Evolutionary conservation across 1,140 invertebrate species (phyloP).

Genomic region (Drosophila kepulauana): DNA sequence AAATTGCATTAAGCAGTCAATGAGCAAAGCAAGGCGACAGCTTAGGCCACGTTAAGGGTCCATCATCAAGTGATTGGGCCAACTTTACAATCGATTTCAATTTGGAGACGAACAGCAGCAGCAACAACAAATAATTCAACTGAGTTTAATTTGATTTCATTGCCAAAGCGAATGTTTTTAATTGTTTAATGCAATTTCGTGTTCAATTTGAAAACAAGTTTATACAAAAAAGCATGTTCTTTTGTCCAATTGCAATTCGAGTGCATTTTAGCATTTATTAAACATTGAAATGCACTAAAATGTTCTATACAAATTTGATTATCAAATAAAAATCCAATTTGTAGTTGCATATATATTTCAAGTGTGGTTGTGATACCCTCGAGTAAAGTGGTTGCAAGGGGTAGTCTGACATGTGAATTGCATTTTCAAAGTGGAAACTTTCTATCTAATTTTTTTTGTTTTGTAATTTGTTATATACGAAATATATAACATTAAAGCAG

Average conservation of each 20-base stretch:
- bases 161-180: constrained; percentile 4
- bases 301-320: constrained; percentile 10
- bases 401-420: neutral
- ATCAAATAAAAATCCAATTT: constrained; percentile 22
- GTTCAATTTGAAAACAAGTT: constrained; percentile 35
- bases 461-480: neutral
- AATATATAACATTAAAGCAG: too few species aligned
- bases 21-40: constrained; percentile 1
- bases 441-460: neutral
- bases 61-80: constrained; percentile 9
- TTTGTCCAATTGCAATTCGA: neutral
- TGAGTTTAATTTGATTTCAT: neutral
- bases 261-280: constrained; percentile 55
- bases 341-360: neutral
- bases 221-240: constrained; percentile 18
- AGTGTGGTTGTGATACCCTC: neutral
- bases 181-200: constrained; percentile 35
- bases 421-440: neutral
- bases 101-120: neutral
- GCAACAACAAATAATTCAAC: neutral
- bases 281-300: constrained; percentile 42
- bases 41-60: constrained; percentile 11
- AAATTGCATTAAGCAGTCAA: constrained; percentile 61
- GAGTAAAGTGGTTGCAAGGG: neutral
- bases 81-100: constrained; percentile 13